A percentile compares a stretch with the other conserved stretches of the same genome.
Evolutionary conservation across 1,140 invertebrate genomes (phyloP).

Genomic region (Conus ventricosus): DNA sequence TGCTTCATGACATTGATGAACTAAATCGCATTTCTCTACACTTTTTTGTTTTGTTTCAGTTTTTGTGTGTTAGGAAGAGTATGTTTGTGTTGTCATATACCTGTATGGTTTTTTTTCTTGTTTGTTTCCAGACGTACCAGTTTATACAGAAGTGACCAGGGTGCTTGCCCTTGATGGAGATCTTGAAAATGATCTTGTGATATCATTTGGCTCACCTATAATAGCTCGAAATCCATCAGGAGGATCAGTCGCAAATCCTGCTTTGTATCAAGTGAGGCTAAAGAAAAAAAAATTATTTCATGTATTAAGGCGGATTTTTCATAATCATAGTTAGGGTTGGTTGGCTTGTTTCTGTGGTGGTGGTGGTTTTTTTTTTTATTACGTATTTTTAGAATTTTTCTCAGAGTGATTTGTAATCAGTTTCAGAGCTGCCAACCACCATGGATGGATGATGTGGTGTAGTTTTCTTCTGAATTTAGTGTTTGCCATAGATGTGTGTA

Average conservation of each 20-base stretch:
- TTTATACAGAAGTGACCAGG: conserved; percentile 84
- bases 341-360: too few relatives aligned
- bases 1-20: too few relatives aligned
- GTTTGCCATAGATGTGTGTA: too few relatives aligned
- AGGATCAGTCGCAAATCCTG: conserved; percentile 84
- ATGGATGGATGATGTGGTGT: too few relatives aligned
- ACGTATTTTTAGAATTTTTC: too few relatives aligned
- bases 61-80: neutral
- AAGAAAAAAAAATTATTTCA: neutral
- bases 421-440: too few relatives aligned
- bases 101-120: neutral
- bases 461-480: too few relatives aligned
- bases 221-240: conserved; percentile 89
- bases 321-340: too few relatives aligned
- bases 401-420: too few relatives aligned
- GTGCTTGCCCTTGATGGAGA: conserved; percentile 89
- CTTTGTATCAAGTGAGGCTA: conserved; percentile 68
- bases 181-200: conserved; percentile 80
- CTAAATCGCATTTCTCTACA: too few relatives aligned
- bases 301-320: too few relatives aligned
- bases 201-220: conserved; percentile 83
- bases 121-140: conserved; percentile 79
- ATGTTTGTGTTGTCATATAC: neutral
- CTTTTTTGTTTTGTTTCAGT: neutral
- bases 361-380: too few relatives aligned